Evolutionary conservation across 2,113 vertebrate species (phyloP).

Genomic region (Grammomys surdaster): DNA sequence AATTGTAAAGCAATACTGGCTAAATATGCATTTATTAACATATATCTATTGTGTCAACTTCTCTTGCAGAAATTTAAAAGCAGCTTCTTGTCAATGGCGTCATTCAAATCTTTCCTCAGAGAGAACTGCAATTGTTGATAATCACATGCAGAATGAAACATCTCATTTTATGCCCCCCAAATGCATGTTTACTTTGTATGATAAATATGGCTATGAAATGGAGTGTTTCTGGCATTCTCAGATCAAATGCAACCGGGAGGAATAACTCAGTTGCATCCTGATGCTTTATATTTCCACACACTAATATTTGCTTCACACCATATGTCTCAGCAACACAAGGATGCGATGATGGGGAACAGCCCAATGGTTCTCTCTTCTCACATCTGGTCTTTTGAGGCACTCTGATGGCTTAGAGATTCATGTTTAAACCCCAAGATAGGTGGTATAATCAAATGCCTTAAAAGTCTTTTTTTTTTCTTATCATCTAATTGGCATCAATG

Average conservation of each 20-base stretch:
- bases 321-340: constrained; percentile 71
- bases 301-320: constrained; percentile 83
- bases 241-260: constrained; percentile 77
- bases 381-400: constrained; percentile 75
- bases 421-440: constrained; percentile 64
- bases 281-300: constrained; percentile 75
- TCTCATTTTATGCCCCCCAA: constrained; percentile 79
- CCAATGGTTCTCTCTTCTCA: constrained; percentile 71
- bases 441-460: constrained; percentile 57
- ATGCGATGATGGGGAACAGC: constrained; percentile 66
- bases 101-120: constrained; percentile 72
- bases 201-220: constrained; percentile 79
- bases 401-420: constrained; percentile 47
- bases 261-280: constrained; percentile 79
- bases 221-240: constrained; percentile 77
- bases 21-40: constrained; percentile 30
- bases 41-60: not conserved
- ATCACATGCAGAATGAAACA: constrained; percentile 61
- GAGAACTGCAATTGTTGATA: constrained; percentile 60
- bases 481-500: not conserved
- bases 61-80: constrained; percentile 55
- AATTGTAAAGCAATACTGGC: not conserved
- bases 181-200: constrained; percentile 79
- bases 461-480: constrained; percentile 17
- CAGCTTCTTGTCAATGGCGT: not conserved